A percentile compares a stretch with the other conserved stretches of the same genome.
phyloP scores from a whole-genome alignment of 1,140 invertebrate species.

The Micrasema minimum region DNA sequence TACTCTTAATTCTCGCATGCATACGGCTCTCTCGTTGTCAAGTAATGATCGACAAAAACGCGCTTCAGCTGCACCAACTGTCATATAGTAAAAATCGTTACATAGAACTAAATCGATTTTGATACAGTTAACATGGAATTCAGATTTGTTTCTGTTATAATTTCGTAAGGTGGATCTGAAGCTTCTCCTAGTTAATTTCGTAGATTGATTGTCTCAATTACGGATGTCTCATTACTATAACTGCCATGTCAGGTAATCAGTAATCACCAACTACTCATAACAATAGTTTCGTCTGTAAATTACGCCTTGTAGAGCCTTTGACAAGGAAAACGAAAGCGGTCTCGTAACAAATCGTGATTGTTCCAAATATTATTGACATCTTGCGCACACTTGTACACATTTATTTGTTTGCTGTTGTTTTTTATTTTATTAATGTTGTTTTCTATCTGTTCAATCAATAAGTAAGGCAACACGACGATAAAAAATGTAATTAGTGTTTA shows the following conservation, averaged over 20 bases:
- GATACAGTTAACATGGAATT: too few relatives aligned
- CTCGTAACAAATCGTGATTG: conserved; percentile 49
- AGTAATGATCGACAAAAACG: too few relatives aligned
- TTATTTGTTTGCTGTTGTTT: background rate
- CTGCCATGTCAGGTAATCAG: too few relatives aligned
- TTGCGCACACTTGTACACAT: conserved; percentile 44
- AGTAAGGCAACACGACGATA: conserved; percentile 4
- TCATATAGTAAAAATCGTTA: too few relatives aligned
- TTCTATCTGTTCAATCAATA: conserved; percentile 6
- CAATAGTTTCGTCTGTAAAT: conserved; percentile 6
- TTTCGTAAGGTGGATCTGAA: too few relatives aligned
- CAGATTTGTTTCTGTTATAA: too few relatives aligned
- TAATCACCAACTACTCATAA: background rate
- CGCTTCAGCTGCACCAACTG: too few relatives aligned
- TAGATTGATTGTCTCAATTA: too few relatives aligned
- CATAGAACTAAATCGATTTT: too few relatives aligned
- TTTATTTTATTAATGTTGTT: conserved; percentile 33
- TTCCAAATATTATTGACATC: conserved; percentile 53
- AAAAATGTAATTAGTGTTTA: conserved; percentile 30
- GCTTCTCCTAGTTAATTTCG: too few relatives aligned
- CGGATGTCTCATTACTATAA: conserved; percentile 9
- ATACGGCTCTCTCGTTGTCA: too few relatives aligned
- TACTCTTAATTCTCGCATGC: too few relatives aligned
- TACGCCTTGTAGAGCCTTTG: conserved; percentile 1
- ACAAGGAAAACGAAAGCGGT: conserved; percentile 42